A percentile compares a stretch with the other conserved stretches of the same genome.
These are phyloP conservation scores for Drosophila baimaii DNA, from an alignment of 1,140 invertebrate species.

Conservation along the genomic window DNA sequence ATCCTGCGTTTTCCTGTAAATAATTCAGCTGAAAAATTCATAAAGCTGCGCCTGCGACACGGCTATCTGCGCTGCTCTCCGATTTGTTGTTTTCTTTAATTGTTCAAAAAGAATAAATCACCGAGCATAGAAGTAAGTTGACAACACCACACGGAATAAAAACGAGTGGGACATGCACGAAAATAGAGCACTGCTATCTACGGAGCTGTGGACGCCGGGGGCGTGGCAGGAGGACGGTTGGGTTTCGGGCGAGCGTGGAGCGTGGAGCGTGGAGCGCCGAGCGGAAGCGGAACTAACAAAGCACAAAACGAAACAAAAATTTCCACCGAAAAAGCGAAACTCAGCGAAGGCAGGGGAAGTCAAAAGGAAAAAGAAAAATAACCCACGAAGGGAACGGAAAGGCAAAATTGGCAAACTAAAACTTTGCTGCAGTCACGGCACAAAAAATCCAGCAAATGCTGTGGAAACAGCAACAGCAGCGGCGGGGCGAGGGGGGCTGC, in stretches of 20 bases:
- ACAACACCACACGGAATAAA: slow-evolving; percentile 75
- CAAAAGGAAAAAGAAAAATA: slow-evolving; percentile 49
- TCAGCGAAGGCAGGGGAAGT: slow-evolving; percentile 33
- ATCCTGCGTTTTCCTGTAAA: slow-evolving; percentile 67
- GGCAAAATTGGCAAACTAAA: slow-evolving; percentile 81
- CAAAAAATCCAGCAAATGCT: slow-evolving; percentile 42
- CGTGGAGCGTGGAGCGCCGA: slow-evolving; percentile 42
- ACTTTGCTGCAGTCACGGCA: slow-evolving; percentile 72
- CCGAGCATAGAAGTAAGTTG: slow-evolving; percentile 68
- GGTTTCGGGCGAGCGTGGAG: slow-evolving; percentile 15
- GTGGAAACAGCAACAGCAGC: not conserved
- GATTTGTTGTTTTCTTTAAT: slow-evolving; percentile 59
- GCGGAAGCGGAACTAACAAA: slow-evolving; percentile 79
- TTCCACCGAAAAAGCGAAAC: slow-evolving; percentile 43
- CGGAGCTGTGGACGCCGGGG: not conserved
- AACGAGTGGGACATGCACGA: slow-evolving; percentile 43
- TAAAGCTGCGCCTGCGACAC: slow-evolving; percentile 49
- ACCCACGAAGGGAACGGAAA: slow-evolving; percentile 67
- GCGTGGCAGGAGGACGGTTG: not conserved
- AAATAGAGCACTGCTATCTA: slow-evolving; percentile 59
- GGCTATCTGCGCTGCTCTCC: slow-evolving; percentile 14
- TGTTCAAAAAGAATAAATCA: slow-evolving; percentile 82
- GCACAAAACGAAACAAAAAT: slow-evolving; percentile 72
- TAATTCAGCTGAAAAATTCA: slow-evolving; percentile 78
- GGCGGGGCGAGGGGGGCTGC: slow-evolving; percentile 1